These are phyloP conservation scores for Todiramphus saurophagus DNA, from an alignment of 2,113 vertebrate species.

Conservation along the genomic window DNA sequence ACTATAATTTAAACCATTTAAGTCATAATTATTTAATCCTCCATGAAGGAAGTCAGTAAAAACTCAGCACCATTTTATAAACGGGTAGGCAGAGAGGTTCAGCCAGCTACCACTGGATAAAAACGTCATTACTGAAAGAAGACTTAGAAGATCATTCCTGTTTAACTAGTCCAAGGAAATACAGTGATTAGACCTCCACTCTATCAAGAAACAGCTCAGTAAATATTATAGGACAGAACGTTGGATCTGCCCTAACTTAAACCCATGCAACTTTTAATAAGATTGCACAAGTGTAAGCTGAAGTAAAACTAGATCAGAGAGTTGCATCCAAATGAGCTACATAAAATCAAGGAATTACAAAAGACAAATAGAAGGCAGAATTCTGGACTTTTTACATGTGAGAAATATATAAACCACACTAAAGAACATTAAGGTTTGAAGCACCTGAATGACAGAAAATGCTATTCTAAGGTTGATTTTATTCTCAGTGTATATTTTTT, in stretches of 20 bases:
- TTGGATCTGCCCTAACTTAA: background rate
- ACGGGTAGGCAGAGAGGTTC: background rate
- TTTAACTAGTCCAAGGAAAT: background rate
- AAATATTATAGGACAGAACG: background rate
- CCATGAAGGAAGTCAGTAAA: background rate
- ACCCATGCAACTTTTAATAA: fast-evolving
- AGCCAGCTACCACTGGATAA: background rate
- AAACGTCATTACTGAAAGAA: background rate
- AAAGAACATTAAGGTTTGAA: background rate
- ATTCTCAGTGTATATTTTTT: background rate
- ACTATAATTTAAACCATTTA: background rate
- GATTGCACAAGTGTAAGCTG: background rate
- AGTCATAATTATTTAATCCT: background rate
- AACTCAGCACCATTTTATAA: background rate
- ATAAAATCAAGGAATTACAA: background rate
- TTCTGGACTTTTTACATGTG: background rate
- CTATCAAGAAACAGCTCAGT: background rate
- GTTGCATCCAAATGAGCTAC: background rate
- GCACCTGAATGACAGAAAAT: background rate
- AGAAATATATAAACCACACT: background rate
- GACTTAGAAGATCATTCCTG: background rate
- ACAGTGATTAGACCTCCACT: background rate
- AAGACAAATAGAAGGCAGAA: background rate
- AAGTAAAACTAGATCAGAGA: background rate
- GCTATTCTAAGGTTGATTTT: background rate